Percentiles rank a stretch among this genome's conserved stretches.
Conservation (phyloP, 2,113 vertebrate species). For the Benitochromis conjunctus region DNA sequence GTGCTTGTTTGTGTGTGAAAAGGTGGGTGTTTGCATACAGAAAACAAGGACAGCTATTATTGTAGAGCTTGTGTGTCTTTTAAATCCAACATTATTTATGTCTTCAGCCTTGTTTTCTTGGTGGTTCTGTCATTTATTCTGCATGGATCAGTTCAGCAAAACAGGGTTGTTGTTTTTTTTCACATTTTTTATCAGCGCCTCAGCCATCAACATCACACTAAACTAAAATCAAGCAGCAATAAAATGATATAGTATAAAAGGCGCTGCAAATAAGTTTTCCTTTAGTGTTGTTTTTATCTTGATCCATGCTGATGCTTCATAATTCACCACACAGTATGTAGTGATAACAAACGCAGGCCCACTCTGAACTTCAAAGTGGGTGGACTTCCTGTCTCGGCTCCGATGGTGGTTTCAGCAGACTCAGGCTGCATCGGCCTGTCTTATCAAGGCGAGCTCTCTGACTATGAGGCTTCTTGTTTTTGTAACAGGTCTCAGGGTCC, state of each 20-base stretch:
- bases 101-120: not conserved
- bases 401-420: constrained; percentile 27
- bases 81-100: not conserved
- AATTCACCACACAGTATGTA: constrained; percentile 21
- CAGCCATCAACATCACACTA: not conserved
- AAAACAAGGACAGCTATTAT: constrained; percentile 2
- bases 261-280: not conserved
- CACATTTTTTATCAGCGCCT: not conserved
- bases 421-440: constrained; percentile 13
- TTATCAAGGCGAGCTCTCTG: constrained; percentile 42
- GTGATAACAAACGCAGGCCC: constrained; percentile 35
- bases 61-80: not conserved
- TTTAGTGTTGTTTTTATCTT: not conserved
- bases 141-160: not conserved
- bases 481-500: constrained; percentile 48
- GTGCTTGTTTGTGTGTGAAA: not conserved
- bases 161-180: not conserved
- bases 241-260: not conserved
- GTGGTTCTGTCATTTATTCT: not conserved
- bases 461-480: constrained; percentile 55
- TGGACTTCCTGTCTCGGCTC: constrained; percentile 64
- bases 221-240: not conserved
- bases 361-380: constrained; percentile 45
- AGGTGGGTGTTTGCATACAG: constrained; percentile 16
- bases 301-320: not conserved